Evolutionary conservation across 1,140 invertebrate genomes (phyloP).

Genomic region (Drosophila quadrilineata): DNA sequence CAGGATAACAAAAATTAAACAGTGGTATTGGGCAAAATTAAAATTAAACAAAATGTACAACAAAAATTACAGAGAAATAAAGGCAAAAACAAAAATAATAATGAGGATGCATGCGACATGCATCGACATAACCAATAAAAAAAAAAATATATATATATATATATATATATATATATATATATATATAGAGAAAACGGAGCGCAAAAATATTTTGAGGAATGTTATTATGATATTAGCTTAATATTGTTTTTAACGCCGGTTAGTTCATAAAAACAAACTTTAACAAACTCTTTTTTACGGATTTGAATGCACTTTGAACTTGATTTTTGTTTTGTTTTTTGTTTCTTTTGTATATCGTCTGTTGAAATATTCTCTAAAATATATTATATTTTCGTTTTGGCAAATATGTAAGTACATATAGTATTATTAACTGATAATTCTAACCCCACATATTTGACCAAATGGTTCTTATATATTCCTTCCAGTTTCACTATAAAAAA

Average conservation of each 20-base stretch:
- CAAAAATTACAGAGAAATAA: slow-evolving; percentile 49
- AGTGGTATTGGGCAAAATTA: slow-evolving; percentile 16
- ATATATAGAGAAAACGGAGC: no score
- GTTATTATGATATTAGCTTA: slow-evolving; percentile 46
- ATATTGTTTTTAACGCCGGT: slow-evolving; percentile 32
- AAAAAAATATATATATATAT: no score
- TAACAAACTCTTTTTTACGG: slow-evolving; percentile 72
- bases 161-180: no score
- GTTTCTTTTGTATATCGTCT: slow-evolving; percentile 8
- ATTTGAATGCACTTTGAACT: slow-evolving; percentile 59
- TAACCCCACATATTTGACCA: slow-evolving; percentile 49
- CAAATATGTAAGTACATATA: slow-evolving; percentile 49
- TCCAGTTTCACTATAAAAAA: slow-evolving; percentile 60
- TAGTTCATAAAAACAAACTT: slow-evolving; percentile 63
- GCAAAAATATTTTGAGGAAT: slow-evolving; percentile 38
- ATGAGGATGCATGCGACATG: slow-evolving; percentile 15
- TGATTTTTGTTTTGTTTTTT: slow-evolving; percentile 10
- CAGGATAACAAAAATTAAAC: slow-evolving; percentile 51
- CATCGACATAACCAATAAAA: slow-evolving; percentile 23
- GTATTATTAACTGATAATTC: slow-evolving; percentile 52
- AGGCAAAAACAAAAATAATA: slow-evolving; percentile 28
- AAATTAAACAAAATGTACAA: slow-evolving; percentile 39
- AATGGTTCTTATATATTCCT: slow-evolving; percentile 31
- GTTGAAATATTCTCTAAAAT: slow-evolving; percentile 66
- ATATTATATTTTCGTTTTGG: slow-evolving; percentile 53